phyloP scores from a whole-genome alignment of 2,888 invertebrate species.

The Polia nebulosa region DNA sequence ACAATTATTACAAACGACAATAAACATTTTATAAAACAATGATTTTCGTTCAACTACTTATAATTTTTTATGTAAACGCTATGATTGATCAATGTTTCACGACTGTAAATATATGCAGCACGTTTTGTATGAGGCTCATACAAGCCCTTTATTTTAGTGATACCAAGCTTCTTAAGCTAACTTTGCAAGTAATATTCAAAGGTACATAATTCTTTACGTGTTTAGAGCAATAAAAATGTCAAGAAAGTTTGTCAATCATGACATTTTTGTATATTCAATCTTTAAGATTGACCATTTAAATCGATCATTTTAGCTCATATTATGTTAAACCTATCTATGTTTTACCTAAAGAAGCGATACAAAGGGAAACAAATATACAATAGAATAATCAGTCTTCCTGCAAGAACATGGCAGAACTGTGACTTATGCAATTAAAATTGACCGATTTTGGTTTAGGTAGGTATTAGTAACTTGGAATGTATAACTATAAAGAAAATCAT shows the following conservation, averaged over 20 bases:
- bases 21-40: conserved; percentile 73
- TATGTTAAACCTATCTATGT: conserved; percentile 61
- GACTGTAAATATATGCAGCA: conserved; percentile 35
- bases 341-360: conserved; percentile 58
- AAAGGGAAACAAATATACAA: conserved; percentile 60
- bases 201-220: conserved; percentile 29
- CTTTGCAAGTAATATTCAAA: conserved; percentile 53
- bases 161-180: conserved; percentile 69
- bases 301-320: conserved; percentile 40
- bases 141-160: conserved; percentile 57
- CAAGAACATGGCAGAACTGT: conserved; percentile 51
- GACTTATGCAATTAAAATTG: conserved; percentile 52
- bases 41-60: conserved; percentile 64
- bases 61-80: conserved; percentile 59
- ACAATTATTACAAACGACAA: conserved; percentile 64
- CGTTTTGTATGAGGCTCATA: conserved; percentile 41
- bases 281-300: conserved; percentile 43
- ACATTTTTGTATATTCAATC: conserved; percentile 34
- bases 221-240: conserved; percentile 38
- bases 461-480: conserved; percentile 39
- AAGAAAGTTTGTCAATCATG: conserved; percentile 22
- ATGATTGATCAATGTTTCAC: conserved; percentile 34
- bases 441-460: conserved; percentile 49
- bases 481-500: conserved; percentile 24
- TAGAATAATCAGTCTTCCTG: conserved; percentile 71